phyloP scores from a whole-genome alignment of 2,797 vertebrate species.

The Coregonus ussuriensis region DNA sequence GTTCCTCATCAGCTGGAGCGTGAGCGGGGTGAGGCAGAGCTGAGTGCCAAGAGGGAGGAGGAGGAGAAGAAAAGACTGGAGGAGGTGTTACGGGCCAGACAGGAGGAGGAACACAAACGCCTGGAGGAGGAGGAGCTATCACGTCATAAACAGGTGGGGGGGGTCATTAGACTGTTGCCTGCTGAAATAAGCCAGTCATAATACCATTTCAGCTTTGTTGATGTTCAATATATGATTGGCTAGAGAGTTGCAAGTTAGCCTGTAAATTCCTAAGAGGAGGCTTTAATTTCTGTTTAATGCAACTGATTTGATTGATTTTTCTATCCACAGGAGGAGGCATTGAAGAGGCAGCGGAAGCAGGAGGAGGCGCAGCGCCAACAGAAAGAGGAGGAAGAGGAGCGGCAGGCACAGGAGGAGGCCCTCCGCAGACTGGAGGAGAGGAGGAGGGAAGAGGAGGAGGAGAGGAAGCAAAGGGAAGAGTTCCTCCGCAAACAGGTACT shows the following conservation, averaged over 20 bases:
- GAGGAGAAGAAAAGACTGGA: slow-evolving; percentile 88
- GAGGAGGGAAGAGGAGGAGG: slow-evolving; percentile 76
- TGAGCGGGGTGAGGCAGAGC: slow-evolving; percentile 91
- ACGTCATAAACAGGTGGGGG: slow-evolving; percentile 85
- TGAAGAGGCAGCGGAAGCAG: slow-evolving; percentile 87
- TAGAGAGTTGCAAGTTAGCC: too few relatives aligned
- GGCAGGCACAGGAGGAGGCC: slow-evolving; percentile 90
- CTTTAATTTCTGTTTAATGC: too few relatives aligned
- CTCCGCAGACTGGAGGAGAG: slow-evolving; percentile 87
- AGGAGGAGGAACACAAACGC: slow-evolving; percentile 77
- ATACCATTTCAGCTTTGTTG: too few relatives aligned
- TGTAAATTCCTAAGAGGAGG: too few relatives aligned
- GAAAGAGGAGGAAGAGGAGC: slow-evolving; percentile 83
- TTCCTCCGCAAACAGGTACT: slow-evolving; percentile 91
- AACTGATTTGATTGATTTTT: too few relatives aligned
- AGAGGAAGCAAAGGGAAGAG: slow-evolving; percentile 89
- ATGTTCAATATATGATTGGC: too few relatives aligned
- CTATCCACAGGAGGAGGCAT: slow-evolving; percentile 84
- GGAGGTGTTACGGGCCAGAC: slow-evolving; percentile 84
- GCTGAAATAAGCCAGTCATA: too few relatives aligned
- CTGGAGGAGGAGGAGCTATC: slow-evolving; percentile 76
- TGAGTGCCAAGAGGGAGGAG: slow-evolving; percentile 93
- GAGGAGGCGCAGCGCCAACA: slow-evolving; percentile 88
- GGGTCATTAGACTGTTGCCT: too few relatives aligned
- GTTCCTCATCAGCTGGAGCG: slow-evolving; percentile 83